A percentile compares a stretch with the other conserved stretches of the same genome.
These are phyloP conservation scores for Hystrix cristata DNA, from an alignment of 2,113 vertebrate species.

Conservation along the genomic window DNA sequence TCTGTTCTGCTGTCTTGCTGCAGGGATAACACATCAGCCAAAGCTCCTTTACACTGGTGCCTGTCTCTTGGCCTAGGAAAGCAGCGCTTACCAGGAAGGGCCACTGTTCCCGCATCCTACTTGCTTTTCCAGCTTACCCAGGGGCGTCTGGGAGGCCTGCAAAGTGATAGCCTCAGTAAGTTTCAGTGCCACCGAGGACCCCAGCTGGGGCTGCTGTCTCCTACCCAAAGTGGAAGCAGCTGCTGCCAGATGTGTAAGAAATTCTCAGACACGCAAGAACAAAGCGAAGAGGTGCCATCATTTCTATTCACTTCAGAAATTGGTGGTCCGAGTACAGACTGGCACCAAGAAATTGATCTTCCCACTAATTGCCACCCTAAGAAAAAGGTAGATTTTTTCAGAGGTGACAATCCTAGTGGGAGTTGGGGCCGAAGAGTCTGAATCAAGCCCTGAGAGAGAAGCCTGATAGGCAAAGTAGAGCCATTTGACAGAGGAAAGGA, in stretches of 20 bases:
- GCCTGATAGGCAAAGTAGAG: background rate
- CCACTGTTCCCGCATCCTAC: background rate
- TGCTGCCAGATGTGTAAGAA: background rate
- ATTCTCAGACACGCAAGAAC: background rate
- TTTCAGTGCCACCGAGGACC: background rate
- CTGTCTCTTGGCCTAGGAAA: background rate
- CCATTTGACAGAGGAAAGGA: background rate
- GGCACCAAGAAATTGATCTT: background rate
- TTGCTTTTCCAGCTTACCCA: background rate
- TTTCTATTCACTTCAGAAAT: background rate
- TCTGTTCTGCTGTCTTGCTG: background rate
- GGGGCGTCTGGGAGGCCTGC: background rate
- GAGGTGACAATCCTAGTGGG: background rate
- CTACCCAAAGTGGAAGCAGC: background rate
- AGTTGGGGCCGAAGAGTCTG: no score
- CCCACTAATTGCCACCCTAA: background rate
- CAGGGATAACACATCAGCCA: background rate
- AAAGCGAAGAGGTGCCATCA: background rate
- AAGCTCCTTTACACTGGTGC: background rate
- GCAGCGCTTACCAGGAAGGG: background rate
- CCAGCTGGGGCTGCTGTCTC: background rate
- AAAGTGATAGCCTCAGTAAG: accelerated
- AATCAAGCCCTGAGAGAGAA: background rate
- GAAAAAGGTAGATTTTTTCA: background rate
- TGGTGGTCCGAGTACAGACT: background rate